Evolutionary conservation across 2,888 invertebrate genomes (phyloP).

Genomic region (Dasysyrphus albostriatus): DNA sequence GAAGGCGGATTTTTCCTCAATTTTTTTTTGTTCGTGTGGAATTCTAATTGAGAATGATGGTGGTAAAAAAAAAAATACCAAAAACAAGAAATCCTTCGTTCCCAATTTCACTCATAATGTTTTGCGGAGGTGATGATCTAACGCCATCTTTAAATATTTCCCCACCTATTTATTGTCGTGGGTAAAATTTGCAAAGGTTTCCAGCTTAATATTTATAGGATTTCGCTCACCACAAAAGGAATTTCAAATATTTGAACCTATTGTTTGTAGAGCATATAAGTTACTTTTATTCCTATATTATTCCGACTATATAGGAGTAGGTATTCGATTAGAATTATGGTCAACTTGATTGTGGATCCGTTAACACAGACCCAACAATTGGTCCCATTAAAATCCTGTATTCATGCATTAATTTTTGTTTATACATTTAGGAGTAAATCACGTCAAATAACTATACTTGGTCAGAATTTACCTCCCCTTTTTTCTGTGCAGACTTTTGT

Average conservation of each 20-base stretch:
- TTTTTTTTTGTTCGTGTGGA: background rate
- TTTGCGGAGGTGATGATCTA: background rate
- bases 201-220: conserved; percentile 28
- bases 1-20: conserved; percentile 30
- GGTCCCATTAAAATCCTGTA: conserved; percentile 31
- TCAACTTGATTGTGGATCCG: conserved; percentile 6
- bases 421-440: conserved; percentile 47
- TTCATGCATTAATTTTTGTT: conserved; percentile 48
- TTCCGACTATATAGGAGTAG: too few relatives aligned
- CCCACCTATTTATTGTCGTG: conserved; percentile 5
- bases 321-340: conserved; percentile 6
- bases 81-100: background rate
- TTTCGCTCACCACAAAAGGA: conserved; percentile 12
- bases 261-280: conserved; percentile 14
- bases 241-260: conserved; percentile 22
- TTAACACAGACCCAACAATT: conserved; percentile 24
- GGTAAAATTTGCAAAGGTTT: background rate
- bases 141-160: conserved; percentile 23
- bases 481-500: conserved; percentile 8
- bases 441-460: conserved; percentile 24
- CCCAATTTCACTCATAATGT: background rate
- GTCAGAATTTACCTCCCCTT: background rate
- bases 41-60: conserved; percentile 59
- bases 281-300: too few relatives aligned
- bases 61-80: background rate